A percentile compares a stretch with the other conserved stretches of the same genome.
Evolutionary conservation across 2,888 invertebrate species (phyloP).

Genomic region (Apamea epomidion): DNA sequence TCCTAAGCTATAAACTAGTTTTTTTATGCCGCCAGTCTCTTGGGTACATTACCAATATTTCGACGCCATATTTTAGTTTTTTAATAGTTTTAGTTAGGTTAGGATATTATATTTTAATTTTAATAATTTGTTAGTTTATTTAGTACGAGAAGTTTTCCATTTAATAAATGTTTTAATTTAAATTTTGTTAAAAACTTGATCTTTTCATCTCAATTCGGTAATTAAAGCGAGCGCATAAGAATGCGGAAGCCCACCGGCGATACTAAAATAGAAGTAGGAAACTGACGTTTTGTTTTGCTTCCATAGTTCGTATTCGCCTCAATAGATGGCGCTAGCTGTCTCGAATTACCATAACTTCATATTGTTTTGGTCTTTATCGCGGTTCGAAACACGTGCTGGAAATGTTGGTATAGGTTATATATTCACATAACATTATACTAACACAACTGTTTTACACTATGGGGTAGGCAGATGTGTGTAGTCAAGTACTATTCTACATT

Average conservation of each 20-base stretch:
- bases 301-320: conserved; percentile 7
- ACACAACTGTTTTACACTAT: neutral
- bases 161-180: neutral
- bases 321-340: conserved; percentile 53
- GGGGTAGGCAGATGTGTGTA: neutral
- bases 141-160: too few species aligned
- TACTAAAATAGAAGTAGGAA: conserved; percentile 39
- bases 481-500: neutral
- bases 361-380: conserved; percentile 44
- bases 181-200: neutral
- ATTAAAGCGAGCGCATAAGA: neutral
- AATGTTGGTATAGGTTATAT: conserved; percentile 33
- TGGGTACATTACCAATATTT: too few species aligned
- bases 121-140: too few species aligned
- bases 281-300: conserved; percentile 13
- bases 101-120: too few species aligned
- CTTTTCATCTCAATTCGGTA: neutral
- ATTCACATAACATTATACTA: neutral
- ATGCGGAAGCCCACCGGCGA: conserved; percentile 32
- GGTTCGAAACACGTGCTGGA: conserved; percentile 24
- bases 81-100: too few species aligned
- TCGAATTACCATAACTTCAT: neutral
- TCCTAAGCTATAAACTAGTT: too few species aligned
- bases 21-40: too few species aligned
- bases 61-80: too few species aligned